phyloP scores from a whole-genome alignment of 2,113 vertebrate genomes.

The Nycticorax nycticorax region DNA sequence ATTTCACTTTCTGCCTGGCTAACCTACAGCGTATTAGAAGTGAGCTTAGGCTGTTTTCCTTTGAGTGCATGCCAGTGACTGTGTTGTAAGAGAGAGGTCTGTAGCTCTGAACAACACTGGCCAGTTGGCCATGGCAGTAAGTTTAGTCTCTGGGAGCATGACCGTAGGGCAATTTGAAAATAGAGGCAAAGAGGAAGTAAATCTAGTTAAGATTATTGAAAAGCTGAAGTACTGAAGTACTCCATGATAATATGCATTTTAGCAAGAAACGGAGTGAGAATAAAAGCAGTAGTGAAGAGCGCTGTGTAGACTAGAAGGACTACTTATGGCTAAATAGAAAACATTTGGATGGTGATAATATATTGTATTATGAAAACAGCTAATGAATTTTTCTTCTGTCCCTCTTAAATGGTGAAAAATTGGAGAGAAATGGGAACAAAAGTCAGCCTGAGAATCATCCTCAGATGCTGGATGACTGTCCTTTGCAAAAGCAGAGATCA shows the following conservation, averaged over 20 bases:
- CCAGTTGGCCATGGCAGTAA: not conserved
- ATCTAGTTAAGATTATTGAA: not conserved
- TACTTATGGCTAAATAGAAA: not conserved
- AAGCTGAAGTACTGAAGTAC: not conserved
- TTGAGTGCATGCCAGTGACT: not conserved
- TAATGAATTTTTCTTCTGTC: not conserved
- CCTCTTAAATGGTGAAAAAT: not conserved
- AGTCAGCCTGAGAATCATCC: not conserved
- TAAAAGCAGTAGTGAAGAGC: not conserved
- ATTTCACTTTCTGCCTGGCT: not conserved
- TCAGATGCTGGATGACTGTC: not conserved
- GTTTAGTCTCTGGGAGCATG: not conserved
- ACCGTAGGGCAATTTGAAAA: not conserved
- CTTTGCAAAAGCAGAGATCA: not conserved
- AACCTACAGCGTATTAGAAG: rapidly evolving
- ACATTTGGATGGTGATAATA: not conserved
- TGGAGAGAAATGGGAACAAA: not conserved
- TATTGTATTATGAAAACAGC: not conserved
- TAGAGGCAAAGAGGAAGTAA: not conserved
- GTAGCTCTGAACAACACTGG: not conserved
- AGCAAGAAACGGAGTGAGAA: not conserved
- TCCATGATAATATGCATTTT: not conserved
- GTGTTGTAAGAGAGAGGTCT: not conserved
- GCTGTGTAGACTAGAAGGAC: not conserved
- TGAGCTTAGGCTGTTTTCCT: not conserved